Conservation (phyloP, 2,888 invertebrate genomes). For the Tuta absoluta region DNA sequence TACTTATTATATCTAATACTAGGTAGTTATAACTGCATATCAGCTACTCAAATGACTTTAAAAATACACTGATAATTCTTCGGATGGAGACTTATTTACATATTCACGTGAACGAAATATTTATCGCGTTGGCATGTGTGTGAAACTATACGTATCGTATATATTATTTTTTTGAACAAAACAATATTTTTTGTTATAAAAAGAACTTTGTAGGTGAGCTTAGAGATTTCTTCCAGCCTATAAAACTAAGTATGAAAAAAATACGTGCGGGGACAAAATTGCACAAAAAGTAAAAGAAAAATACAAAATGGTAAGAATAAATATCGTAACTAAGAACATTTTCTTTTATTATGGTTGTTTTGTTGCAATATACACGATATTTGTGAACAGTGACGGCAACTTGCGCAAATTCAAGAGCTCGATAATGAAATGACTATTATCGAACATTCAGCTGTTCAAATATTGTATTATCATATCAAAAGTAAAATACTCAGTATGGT, state of each 20-base stretch:
- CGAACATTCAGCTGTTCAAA: conserved; percentile 24
- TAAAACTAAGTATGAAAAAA: too few relatives aligned
- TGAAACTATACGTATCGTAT: too few relatives aligned
- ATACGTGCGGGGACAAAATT: too few relatives aligned
- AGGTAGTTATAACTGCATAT: neutral
- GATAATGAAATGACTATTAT: conserved; percentile 22
- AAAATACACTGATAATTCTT: neutral
- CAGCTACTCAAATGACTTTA: neutral
- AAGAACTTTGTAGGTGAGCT: too few relatives aligned
- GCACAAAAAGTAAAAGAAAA: too few relatives aligned
- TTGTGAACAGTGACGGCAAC: conserved; percentile 21
- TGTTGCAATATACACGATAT: neutral
- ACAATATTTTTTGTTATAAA: too few relatives aligned
- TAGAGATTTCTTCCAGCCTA: too few relatives aligned
- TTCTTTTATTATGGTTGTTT: conserved; percentile 3
- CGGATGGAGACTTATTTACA: neutral
- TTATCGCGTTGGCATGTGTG: too few relatives aligned
- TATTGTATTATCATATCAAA: neutral
- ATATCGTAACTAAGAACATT: too few relatives aligned
- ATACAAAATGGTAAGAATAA: too few relatives aligned
- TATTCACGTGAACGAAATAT: too few relatives aligned
- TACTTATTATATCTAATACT: neutral
- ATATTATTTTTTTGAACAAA: too few relatives aligned
- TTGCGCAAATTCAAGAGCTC: conserved; percentile 22
- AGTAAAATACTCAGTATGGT: neutral